A percentile compares a stretch with the other conserved stretches of the same genome.
phyloP scores from a whole-genome alignment of 2,797 vertebrate species.

The Urophycis tenuis region DNA sequence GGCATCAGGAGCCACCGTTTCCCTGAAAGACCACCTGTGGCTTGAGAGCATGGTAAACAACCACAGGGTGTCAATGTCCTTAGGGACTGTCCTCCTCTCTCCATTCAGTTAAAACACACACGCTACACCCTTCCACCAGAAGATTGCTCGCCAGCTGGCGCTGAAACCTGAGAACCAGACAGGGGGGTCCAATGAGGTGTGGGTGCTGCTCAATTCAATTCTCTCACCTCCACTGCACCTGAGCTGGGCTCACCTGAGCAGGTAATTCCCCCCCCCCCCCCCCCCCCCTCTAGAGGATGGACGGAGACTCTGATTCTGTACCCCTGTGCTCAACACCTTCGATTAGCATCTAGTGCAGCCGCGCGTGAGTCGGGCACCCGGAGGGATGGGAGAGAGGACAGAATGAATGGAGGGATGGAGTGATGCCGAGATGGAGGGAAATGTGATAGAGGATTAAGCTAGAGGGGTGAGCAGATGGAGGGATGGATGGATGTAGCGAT shows the following conservation, averaged over 20 bases:
- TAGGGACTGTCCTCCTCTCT: not conserved
- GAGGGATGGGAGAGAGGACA: not conserved
- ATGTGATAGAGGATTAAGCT: not conserved
- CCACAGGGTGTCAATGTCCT: not conserved
- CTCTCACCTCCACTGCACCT: not conserved
- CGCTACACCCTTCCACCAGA: not conserved
- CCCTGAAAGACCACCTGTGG: not conserved
- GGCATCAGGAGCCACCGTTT: not conserved
- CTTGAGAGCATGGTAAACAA: not conserved
- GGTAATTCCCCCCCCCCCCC: not conserved
- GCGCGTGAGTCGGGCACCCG: not conserved
- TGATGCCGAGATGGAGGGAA: not conserved
- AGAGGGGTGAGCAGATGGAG: not conserved
- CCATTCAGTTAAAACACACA: not conserved
- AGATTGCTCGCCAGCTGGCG: not conserved
- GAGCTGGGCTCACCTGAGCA: conserved; percentile 1
- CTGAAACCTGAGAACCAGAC: not conserved
- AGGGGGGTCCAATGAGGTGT: not conserved
- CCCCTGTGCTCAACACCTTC: not conserved
- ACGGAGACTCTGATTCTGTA: not conserved
- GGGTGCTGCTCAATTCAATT: not conserved
- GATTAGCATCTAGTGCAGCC: not conserved
- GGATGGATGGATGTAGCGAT: not conserved
- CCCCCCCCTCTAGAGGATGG: not conserved
- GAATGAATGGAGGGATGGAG: not conserved